A percentile compares a stretch with the other conserved stretches of the same genome.
Conservation (phyloP, 2,113 vertebrate genomes). For the Platysternon megacephalum region DNA sequence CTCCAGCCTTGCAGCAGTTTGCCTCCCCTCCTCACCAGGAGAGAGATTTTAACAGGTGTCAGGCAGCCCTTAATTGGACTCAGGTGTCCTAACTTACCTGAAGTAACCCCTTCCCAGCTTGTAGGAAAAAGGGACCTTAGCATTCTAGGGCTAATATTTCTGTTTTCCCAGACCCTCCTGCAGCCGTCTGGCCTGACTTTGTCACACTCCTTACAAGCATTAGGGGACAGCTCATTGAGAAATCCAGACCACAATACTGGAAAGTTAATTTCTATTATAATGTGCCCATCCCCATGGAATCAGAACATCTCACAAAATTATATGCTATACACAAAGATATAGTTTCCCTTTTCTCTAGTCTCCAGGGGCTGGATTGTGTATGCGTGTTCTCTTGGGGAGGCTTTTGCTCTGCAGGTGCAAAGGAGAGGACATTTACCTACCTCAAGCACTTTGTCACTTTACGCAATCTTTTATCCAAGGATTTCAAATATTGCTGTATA, state of each 20-base stretch:
- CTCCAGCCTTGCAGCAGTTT: no score
- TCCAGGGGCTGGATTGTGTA: accelerated
- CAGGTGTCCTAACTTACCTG: no score
- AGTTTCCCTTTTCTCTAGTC: background rate
- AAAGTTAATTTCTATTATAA: no score
- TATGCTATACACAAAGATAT: background rate
- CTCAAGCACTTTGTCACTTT: background rate
- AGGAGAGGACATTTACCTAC: background rate
- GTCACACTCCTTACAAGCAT: background rate
- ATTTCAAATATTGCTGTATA: background rate
- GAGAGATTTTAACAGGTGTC: no score
- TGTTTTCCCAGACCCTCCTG: no score
- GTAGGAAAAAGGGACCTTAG: no score
- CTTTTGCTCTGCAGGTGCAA: background rate
- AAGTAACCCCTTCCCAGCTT: no score
- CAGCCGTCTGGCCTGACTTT: no score
- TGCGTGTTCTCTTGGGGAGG: background rate
- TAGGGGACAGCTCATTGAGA: background rate
- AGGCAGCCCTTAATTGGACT: no score
- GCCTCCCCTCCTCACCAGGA: no score
- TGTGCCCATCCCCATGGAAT: background rate
- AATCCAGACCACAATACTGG: background rate
- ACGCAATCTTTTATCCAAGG: no score
- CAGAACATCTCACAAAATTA: background rate
- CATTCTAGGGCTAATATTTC: no score